Evolutionary conservation across 2,113 vertebrate species (phyloP).

Genomic region (Plecturocebus donacophilus): DNA sequence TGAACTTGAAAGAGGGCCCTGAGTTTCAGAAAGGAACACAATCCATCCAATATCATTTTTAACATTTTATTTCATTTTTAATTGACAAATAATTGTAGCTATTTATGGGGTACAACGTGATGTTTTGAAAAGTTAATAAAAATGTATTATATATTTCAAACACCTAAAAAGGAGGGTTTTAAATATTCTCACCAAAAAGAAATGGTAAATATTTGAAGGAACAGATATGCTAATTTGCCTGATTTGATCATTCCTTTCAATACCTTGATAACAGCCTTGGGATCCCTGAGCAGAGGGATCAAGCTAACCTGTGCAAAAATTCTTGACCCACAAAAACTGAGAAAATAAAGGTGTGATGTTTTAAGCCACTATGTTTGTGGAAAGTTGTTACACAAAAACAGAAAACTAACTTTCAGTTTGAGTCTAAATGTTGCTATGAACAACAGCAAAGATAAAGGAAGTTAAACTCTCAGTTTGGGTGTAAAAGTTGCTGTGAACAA

Average conservation of each 20-base stretch:
- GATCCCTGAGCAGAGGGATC: not conserved
- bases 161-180: not conserved
- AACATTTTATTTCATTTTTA: not conserved
- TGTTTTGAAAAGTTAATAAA: not conserved
- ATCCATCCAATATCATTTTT: not conserved
- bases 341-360: not conserved
- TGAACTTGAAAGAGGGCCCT: not conserved
- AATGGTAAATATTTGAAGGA: not conserved
- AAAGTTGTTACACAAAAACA: not conserved
- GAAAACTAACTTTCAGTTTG: not conserved
- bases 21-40: not conserved
- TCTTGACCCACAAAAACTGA: not conserved
- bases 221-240: not conserved
- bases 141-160: not conserved
- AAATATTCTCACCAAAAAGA: not conserved
- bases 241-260: not conserved
- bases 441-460: not conserved
- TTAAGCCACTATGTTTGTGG: not conserved
- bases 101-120: not conserved
- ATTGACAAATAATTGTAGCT: not conserved
- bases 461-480: no score
- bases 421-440: not conserved
- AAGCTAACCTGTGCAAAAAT: rapidly evolving
- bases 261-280: not conserved
- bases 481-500: not conserved